These are phyloP conservation scores for Urocynchramus pylzowi DNA, from an alignment of 2,113 vertebrate species.

Conservation along the genomic window DNA sequence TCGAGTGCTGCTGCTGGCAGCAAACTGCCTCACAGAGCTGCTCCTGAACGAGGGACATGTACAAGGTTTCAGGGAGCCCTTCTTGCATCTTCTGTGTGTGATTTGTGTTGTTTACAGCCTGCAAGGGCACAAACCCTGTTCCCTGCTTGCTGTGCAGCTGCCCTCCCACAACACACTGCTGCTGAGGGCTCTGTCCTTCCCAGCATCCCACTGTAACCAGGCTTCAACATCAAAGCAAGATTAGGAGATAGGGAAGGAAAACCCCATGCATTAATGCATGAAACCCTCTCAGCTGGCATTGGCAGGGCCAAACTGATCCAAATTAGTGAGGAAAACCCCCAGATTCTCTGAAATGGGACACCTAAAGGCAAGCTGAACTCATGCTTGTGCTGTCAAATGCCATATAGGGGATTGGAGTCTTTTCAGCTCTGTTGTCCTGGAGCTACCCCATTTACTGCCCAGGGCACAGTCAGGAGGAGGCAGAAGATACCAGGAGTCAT, in stretches of 20 bases:
- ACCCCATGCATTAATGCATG: not conserved
- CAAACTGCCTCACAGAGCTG: not conserved
- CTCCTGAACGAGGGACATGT: not conserved
- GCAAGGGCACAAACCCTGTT: not conserved
- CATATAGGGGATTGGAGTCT: accelerated
- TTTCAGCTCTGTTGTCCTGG: not conserved
- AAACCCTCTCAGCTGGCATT: not conserved
- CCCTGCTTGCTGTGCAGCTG: not conserved
- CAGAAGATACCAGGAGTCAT: not conserved
- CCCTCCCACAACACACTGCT: not conserved
- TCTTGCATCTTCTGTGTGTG: not conserved
- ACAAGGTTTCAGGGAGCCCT: not conserved
- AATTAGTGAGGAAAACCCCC: not conserved
- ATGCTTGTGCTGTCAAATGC: not conserved
- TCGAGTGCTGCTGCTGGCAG: not conserved
- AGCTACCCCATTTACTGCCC: not conserved
- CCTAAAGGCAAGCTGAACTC: not conserved
- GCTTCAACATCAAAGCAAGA: slow-evolving; percentile 15
- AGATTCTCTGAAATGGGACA: not conserved
- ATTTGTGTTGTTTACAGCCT: not conserved
- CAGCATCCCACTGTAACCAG: not conserved
- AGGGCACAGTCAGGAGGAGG: not conserved
- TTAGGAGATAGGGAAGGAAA: not conserved
- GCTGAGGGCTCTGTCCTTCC: not conserved
- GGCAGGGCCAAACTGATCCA: not conserved